phyloP scores from a whole-genome alignment of 2,888 invertebrate genomes.

The Rugalucina vietnamica region DNA sequence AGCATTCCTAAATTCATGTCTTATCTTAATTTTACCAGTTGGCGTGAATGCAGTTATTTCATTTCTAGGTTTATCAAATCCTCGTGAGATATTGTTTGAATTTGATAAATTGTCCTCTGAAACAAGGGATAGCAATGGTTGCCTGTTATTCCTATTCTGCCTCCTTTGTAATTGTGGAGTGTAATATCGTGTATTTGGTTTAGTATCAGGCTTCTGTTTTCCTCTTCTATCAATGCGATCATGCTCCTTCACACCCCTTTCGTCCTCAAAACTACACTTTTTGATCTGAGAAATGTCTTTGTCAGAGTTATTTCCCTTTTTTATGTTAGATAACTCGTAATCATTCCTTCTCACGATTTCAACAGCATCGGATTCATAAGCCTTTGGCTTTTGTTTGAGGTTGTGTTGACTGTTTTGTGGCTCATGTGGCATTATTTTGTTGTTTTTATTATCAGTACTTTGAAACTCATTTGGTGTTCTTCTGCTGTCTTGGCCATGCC shows the following conservation, averaged over 20 bases:
- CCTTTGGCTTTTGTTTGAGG: not conserved
- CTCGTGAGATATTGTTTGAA: not conserved
- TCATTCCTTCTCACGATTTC: not conserved
- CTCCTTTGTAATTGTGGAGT: not conserved
- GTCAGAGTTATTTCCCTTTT: not conserved
- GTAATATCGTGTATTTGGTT: not conserved
- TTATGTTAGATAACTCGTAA: too few species aligned
- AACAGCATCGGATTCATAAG: not conserved
- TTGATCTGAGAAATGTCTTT: not conserved
- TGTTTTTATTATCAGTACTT: too few species aligned
- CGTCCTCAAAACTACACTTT: not conserved
- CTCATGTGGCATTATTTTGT: too few species aligned
- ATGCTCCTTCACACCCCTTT: not conserved
- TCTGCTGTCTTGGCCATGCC: too few species aligned
- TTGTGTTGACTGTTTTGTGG: not conserved
- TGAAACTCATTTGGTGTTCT: too few species aligned
- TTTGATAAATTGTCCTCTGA: not conserved
- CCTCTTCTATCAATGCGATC: not conserved
- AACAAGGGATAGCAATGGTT: not conserved
- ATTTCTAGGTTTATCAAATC: not conserved
- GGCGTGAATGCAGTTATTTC: not conserved
- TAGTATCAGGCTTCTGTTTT: not conserved
- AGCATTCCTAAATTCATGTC: not conserved
- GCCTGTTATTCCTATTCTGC: not conserved
- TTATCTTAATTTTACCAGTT: not conserved